These are phyloP conservation scores for Brachyistius frenatus DNA, from an alignment of 2,113 vertebrate genomes.

Conservation along the genomic window DNA sequence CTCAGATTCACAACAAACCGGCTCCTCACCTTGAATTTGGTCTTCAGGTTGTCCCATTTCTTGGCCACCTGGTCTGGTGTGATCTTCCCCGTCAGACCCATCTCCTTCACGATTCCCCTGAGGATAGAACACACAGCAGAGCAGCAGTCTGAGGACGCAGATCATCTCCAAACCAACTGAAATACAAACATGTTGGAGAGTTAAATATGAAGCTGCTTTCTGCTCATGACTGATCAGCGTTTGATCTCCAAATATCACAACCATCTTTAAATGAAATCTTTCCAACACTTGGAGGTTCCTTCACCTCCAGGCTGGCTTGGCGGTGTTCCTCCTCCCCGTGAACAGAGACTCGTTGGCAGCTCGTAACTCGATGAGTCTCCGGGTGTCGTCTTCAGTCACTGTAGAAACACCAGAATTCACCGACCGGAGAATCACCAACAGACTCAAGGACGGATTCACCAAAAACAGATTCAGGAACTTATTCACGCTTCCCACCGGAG, in stretches of 20 bases:
- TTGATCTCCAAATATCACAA: background rate
- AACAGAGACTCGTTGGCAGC: constrained; percentile 83
- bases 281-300: too few relatives aligned
- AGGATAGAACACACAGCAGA: background rate
- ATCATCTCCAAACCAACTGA: too few relatives aligned
- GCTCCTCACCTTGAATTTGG: constrained; percentile 82
- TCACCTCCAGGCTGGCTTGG: constrained; percentile 84
- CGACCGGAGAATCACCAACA: too few relatives aligned
- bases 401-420: background rate
- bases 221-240: too few relatives aligned
- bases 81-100: constrained; percentile 82
- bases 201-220: too few relatives aligned
- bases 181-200: too few relatives aligned
- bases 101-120: constrained; percentile 83
- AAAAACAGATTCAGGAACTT: too few relatives aligned
- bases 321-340: constrained; percentile 83
- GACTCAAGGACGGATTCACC: too few relatives aligned
- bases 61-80: constrained; percentile 84
- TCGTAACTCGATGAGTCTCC: constrained; percentile 80
- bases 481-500: too few relatives aligned
- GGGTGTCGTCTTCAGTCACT: constrained; percentile 83
- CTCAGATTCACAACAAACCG: background rate
- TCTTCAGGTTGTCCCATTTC: constrained; percentile 88
- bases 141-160: background rate
- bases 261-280: background rate